These are phyloP conservation scores for Toxotes lorentzi DNA, from an alignment of 2,797 vertebrate species.

Conservation along the genomic window DNA sequence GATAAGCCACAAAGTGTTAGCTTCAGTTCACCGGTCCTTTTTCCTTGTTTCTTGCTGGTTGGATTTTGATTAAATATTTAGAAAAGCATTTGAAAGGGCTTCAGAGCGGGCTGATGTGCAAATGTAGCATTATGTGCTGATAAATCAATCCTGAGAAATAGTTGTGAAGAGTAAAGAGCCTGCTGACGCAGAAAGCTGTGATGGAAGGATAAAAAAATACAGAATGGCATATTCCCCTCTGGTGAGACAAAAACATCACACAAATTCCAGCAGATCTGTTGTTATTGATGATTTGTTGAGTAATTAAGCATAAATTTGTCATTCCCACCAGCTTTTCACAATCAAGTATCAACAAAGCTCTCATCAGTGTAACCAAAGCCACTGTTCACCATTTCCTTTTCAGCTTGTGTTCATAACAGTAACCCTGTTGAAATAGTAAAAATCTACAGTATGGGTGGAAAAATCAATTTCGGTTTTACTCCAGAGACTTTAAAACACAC, in stretches of 20 bases:
- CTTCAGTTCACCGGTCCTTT: conserved; percentile 47
- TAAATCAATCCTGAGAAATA: conserved; percentile 57
- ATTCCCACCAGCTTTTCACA: conserved; percentile 35
- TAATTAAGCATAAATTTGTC: conserved; percentile 53
- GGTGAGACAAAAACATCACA: conserved; percentile 27
- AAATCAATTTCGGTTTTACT: not conserved
- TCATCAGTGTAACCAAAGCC: not conserved
- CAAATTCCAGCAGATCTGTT: conserved; percentile 28
- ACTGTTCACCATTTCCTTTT: not conserved
- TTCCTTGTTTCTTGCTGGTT: conserved; percentile 21
- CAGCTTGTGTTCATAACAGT: conserved; percentile 7
- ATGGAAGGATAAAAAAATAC: conserved; percentile 36
- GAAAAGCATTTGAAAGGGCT: conserved; percentile 50
- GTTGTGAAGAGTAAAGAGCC: conserved; percentile 52
- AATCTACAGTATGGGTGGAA: not conserved
- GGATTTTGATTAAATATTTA: conserved; percentile 71
- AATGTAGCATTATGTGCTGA: conserved; percentile 59
- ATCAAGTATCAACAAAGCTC: conserved; percentile 33
- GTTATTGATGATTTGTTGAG: conserved; percentile 43
- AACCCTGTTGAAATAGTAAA: not conserved
- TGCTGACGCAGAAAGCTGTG: conserved; percentile 32
- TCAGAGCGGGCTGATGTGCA: conserved; percentile 61
- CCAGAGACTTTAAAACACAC: conserved; percentile 22
- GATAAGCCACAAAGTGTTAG: conserved; percentile 72
- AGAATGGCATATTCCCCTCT: conserved; percentile 29